Base-by-base conservation (phyloP, 1,140 invertebrate species). In the Ceratina calcarata region DNA sequence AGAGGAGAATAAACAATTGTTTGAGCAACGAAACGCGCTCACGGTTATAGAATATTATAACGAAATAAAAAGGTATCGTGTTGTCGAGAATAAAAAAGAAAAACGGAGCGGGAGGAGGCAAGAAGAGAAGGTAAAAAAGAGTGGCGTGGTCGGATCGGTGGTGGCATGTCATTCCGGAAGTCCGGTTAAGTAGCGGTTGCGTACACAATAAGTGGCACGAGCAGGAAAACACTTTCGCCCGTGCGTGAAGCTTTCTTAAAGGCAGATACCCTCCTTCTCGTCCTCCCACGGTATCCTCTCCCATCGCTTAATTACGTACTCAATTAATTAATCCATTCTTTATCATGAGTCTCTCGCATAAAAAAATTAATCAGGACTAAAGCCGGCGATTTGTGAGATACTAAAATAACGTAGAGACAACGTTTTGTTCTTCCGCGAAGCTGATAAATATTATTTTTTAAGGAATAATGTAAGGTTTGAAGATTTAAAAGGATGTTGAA, bases 191-290 rank as follows among this genome's bases (percentile, higher is more conserved):
- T 58, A 61, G 70, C 37, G 58, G 70, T 72, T 72, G 70, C 37
- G 70, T 72, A 72, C 70, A 45, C 32, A n/a, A 51, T 73, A 73
- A 62, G 37, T 73, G 70, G 58, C 37, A 62, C 70, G 45, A 62
- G 16, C 58, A 24, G 70, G 45, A 37, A 61, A 51, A 20, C 37
- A 73, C 70, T 73, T 73, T 73, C 67, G 67, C 67, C 58, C 12
- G 49, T 74, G 27, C 32, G 51, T 18, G n/a, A 66, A 62, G 22
- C 51, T 58, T 58, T 32, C 58, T 72, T 45, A 45, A 72, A 79
- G 68, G 64, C 66, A 37, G 51, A 53, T 81, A 70, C 64, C 68
- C 64, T 68, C 64, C 65, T 75, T 64, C 69, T 83, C 64, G 32
- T 22, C 62, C 68, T 79, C 37, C 24, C 61, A 49, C 55, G 37